phyloP scores from a whole-genome alignment of 1,140 invertebrate genomes.

The Acarapis woodi region DNA sequence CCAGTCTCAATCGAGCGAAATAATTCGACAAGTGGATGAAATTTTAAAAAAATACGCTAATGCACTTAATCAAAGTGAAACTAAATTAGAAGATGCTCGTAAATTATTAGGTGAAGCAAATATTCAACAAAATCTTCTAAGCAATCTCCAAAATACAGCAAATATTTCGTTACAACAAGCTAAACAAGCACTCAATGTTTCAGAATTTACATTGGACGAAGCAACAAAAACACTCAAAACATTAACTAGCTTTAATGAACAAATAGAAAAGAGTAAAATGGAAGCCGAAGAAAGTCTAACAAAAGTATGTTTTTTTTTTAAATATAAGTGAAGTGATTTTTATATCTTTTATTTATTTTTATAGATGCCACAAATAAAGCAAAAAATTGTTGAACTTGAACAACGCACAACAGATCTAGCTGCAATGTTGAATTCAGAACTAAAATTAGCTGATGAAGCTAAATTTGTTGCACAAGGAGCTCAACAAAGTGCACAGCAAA shows the following conservation, averaged over 20 bases:
- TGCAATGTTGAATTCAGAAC: conserved; percentile 32
- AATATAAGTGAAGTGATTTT: no score
- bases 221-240: conserved; percentile 56
- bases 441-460: conserved; percentile 41
- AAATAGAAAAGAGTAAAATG: conserved; percentile 44
- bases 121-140: conserved; percentile 28
- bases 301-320: no score
- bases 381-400: conserved; percentile 30
- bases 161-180: conserved; percentile 38
- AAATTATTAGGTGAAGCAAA: conserved; percentile 22
- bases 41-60: conserved; percentile 26
- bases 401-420: conserved; percentile 24
- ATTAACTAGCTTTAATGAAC: conserved; percentile 52
- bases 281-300: conserved; percentile 35
- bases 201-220: conserved; percentile 52
- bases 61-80: conserved; percentile 17
- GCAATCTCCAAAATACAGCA: conserved; percentile 33
- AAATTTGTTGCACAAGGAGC: conserved; percentile 42
- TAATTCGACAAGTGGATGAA: conserved; percentile 20
- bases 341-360: no score
- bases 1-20: conserved; percentile 1
- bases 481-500: conserved; percentile 33
- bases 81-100: conserved; percentile 16
- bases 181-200: conserved; percentile 43
- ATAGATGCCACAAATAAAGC: conserved; percentile 26